These are phyloP conservation scores for Thamnophis elegans DNA, from an alignment of 2,797 vertebrate genomes.

Conservation along the genomic window DNA sequence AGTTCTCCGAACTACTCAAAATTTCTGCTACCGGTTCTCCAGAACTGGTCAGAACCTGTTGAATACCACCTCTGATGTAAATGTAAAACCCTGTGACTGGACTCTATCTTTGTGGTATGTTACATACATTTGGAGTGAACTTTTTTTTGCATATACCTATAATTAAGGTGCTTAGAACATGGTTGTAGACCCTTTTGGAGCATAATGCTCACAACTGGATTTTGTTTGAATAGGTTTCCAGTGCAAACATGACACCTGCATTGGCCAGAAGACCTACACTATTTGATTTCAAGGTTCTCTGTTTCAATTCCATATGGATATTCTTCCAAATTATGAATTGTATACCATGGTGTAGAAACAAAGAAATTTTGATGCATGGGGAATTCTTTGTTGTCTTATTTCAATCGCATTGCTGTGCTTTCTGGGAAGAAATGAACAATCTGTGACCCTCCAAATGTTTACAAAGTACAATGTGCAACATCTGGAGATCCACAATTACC, in stretches of 20 bases:
- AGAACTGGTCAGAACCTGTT: too few relatives aligned
- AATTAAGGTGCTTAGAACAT: slow-evolving; percentile 62
- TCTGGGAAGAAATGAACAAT: not conserved
- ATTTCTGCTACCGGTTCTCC: too few relatives aligned
- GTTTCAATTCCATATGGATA: not conserved
- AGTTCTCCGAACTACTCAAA: too few relatives aligned
- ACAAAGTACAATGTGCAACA: not conserved
- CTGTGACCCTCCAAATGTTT: not conserved
- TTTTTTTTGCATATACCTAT: slow-evolving; percentile 36
- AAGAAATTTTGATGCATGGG: not conserved
- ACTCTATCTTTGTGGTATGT: slow-evolving; percentile 34
- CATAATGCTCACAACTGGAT: not conserved
- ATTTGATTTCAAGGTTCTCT: not conserved
- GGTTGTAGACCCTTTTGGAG: not conserved
- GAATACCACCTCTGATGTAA: too few relatives aligned
- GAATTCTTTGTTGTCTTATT: not conserved
- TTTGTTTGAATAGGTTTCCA: not conserved
- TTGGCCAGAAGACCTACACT: not conserved
- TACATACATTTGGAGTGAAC: slow-evolving; percentile 42
- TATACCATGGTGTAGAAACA: not conserved
- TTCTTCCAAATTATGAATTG: not conserved
- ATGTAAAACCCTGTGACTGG: slow-evolving; percentile 14
- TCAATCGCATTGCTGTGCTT: not conserved
- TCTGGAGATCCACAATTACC: not conserved
- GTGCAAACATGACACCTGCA: not conserved